Base-by-base conservation (phyloP, 1,140 invertebrate genomes). In the Apolygus lucorum region DNA sequence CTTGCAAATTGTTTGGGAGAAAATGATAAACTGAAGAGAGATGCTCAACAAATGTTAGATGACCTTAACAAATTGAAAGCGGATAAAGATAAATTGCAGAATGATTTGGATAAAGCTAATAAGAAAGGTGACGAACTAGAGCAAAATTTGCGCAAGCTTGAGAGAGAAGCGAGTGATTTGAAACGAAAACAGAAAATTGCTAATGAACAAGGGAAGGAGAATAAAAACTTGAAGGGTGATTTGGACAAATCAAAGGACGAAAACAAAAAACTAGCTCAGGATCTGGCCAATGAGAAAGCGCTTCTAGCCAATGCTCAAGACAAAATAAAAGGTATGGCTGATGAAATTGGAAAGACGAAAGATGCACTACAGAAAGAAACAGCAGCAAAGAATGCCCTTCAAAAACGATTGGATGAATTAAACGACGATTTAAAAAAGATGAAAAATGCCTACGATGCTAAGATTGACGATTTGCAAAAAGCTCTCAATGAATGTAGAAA, bases 361-460 rank as follows among this genome's bases (percentile, higher is more conserved):
- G 29, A 67, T 1, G 28, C 29, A 67, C 29, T 67, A 22, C 14
- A 67, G 29, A 13, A 13, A 1, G 65, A 67, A 67, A 68, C 34
- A 52, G 28, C 34, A 1, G 54, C 24, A 52, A n/a, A 1, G 21
- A 1, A 22, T 0, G 52, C 27, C 11, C 49, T 68, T 14, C 24
- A 27, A 49, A 24, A 25, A 26, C 1, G 27, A 24, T 68, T 68
- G 21, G n/a, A n/a, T n/a, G n/a, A n/a, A n/a, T n/a, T n/a, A n/a
- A 28, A 68, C n/a, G 42, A 63, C 1, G 68, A 62, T 25, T 54
- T 62, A 2, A 68, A 62, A 63, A 28, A 28, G 28, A 1, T 28
- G 2, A 2, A 63, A 11, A 25, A 21, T 21, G 4, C 4, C 4
- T 4, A 22, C 4, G 21, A 11, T 11, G 25, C 4, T 4, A 63